Conservation (phyloP, 2,797 vertebrate genomes). For the Malurus leucopterus region DNA sequence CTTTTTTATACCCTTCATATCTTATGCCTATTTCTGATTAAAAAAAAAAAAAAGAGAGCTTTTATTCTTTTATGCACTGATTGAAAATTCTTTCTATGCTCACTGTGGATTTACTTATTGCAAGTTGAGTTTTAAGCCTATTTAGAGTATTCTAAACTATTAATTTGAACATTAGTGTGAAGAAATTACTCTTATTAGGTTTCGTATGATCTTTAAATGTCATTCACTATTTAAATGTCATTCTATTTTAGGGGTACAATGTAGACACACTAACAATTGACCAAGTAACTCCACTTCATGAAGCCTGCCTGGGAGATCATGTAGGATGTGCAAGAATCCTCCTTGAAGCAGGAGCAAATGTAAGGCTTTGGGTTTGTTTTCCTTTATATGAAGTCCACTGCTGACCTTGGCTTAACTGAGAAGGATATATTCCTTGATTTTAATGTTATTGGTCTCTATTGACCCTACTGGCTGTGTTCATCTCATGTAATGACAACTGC, state of each 20-base stretch:
- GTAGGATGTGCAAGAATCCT: constrained; percentile 88
- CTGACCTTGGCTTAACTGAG: background rate
- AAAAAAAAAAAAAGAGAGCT: background rate
- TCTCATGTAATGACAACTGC: background rate
- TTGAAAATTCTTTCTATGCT: background rate
- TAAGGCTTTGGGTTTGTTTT: constrained; percentile 68
- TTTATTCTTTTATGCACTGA: background rate
- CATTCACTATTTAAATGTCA: background rate
- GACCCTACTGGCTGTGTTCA: background rate
- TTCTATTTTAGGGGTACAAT: constrained; percentile 84
- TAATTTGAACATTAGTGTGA: background rate
- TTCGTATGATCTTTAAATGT: background rate
- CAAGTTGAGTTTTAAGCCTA: background rate
- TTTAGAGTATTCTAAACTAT: background rate
- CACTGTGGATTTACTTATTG: background rate
- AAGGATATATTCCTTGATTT: background rate
- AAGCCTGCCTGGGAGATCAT: constrained; percentile 89
- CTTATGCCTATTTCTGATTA: background rate
- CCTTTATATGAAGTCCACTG: background rate
- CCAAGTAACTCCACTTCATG: constrained; percentile 91
- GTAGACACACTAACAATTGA: constrained; percentile 92
- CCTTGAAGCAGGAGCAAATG: constrained; percentile 91
- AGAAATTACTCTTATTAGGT: rapidly evolving
- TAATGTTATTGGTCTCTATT: background rate
- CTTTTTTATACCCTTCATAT: background rate